Base-by-base conservation (phyloP, 2,888 invertebrate species). In the Caradrina kadenii region DNA sequence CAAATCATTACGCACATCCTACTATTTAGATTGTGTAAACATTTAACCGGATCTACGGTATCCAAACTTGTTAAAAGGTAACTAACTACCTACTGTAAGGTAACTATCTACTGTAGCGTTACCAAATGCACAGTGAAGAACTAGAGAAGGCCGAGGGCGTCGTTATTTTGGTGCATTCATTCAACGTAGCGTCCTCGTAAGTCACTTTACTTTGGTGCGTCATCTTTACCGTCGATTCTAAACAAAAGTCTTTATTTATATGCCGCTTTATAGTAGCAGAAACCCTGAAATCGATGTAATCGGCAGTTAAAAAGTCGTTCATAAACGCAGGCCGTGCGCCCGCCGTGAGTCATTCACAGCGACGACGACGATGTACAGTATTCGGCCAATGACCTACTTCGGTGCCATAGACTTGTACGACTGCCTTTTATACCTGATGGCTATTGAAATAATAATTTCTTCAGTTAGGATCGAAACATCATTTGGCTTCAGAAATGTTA, bases 331-430 rank as follows among this genome's bases (percentile, higher is more conserved):
- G 86, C 84, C 83, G 88, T 93, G 92, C 78, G 87, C 84, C 83
- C 78, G 87, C 84, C 83, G 88, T 93, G 93, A 94, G 88, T 94
- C 94, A 94, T 88, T 88, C 85, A 87, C 86, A 87, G 86, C 74
- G 61, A 76, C 76, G 73, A 63, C 89, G 73, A 66, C 89, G 88
- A 87, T 89, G 88, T 84, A 87, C 86, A 88, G 91, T 92, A 92
- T 93, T 93, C 93, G 95, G 94, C 92, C 94, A 94, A 92, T 93
- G 94, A 94, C 94, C 95, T 87, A 95, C 89, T 94, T 94, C 79
- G 89, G 82, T 88, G 88, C 85, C 83, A 87, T 87, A 86, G 84
- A 86, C 87, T 88, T 76, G 84, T 86, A 80, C 73, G 74, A 73
- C 70, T 82, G 56, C 50, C 73, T 72, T 69, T 75, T 59, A 55